These are phyloP conservation scores for Philereme vetulata DNA, from an alignment of 2,888 invertebrate species.

Conservation along the genomic window DNA sequence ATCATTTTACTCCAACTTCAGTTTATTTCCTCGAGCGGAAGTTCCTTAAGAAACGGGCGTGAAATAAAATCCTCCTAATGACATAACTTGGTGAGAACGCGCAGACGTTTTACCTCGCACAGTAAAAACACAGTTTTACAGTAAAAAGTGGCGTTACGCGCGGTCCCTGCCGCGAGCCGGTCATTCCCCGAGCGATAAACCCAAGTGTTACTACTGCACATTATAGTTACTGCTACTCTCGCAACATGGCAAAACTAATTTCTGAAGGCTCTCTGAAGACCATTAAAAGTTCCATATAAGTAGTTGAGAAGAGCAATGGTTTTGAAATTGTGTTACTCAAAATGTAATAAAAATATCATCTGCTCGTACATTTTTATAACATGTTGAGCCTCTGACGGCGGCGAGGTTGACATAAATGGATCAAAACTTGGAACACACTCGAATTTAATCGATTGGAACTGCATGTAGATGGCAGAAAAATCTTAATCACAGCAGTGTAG, in stretches of 20 bases:
- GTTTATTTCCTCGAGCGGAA: conserved; percentile 5
- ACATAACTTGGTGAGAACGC: conserved; percentile 22
- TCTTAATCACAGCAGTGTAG: neutral
- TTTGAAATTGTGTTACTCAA: neutral
- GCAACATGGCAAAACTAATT: neutral
- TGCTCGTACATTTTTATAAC: too few relatives aligned
- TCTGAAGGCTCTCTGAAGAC: neutral
- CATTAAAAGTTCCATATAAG: neutral
- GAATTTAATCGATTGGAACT: too few relatives aligned
- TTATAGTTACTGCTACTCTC: conserved; percentile 3
- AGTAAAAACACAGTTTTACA: conserved; percentile 18
- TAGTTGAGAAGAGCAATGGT: neutral
- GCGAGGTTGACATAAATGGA: too few relatives aligned
- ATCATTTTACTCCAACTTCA: neutral
- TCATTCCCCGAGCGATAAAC: conserved; percentile 15
- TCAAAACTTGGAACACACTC: too few relatives aligned
- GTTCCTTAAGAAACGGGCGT: conserved; percentile 5
- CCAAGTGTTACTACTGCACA: conserved; percentile 4
- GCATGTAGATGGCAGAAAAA: too few relatives aligned
- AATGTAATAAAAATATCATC: neutral
- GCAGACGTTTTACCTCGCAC: conserved; percentile 21
- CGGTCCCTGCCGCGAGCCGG: neutral
- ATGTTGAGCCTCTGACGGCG: too few relatives aligned
- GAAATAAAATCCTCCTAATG: conserved; percentile 28
- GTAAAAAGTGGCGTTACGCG: conserved; percentile 15